Evolutionary conservation across 2,888 invertebrate species (phyloP), one percentile per base, ranked within the genome.

Genomic region (Hemithea aestivaria): DNA sequence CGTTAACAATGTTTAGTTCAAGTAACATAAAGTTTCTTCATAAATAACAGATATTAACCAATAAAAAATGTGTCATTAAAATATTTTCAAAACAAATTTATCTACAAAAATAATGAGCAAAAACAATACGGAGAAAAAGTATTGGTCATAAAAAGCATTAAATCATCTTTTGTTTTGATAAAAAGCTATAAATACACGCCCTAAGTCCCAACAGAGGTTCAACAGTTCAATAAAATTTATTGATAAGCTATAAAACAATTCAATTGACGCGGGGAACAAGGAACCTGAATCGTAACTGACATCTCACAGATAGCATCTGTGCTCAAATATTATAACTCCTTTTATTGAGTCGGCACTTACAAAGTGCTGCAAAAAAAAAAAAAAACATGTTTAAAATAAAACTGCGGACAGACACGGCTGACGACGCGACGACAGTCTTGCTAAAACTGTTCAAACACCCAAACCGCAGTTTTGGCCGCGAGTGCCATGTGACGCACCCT

Each of bases 231-330:
- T 54, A 43, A 51, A 49, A 36, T 39, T 45, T 48, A 60, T 53
- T 48, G 50, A 54, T 59, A 29, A 26, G 31, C 40, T 41, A 57
- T 58, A 58, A 59, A 62, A 60, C 51, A 56, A 56, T 58, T 60
- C 50, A 58, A 62, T 61, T 55, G 52, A 40, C 45, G 45, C 38
- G 49, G 24, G 10, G 23, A 35, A 23, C 42, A 30, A 27, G 16
- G 33, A 28, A 20, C 29, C 22, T 25, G 12, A 26, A 31, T 35
- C 34, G 31, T 39, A 39, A 32, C 37, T 37, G 39, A 37, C 32
- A 26, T 41, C 26, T 25, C 12, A 39, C 20, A 43, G 42, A 39
- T 42, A 40, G 40, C 40, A 45, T 30, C 44, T 38, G 28, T 40
- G 38, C 36, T 36, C 12, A 39, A 51, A 39, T 16, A 34, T 43